Conservation (phyloP, 2,888 invertebrate genomes). For the Lathronympha strigana region DNA sequence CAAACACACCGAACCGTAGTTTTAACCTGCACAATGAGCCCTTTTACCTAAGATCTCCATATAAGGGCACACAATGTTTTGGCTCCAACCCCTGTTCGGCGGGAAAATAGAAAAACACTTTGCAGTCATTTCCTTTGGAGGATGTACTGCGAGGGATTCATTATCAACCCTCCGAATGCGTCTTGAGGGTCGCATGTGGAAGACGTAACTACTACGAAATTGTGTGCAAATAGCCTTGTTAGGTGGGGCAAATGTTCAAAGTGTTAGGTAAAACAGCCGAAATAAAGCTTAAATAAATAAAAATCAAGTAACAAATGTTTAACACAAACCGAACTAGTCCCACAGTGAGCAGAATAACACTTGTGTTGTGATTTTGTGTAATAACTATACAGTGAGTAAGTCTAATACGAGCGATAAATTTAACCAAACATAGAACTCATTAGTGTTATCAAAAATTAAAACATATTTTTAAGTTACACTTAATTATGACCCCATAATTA, state of each 20-base stretch:
- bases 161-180: constrained; percentile 78
- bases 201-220: constrained; percentile 29
- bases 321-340: no score
- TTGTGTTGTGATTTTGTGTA: no score
- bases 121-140: constrained; percentile 78
- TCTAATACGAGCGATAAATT: no score
- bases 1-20: not conserved
- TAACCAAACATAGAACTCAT: no score
- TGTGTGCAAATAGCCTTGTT: constrained; percentile 28
- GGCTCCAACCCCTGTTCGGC: constrained; percentile 52
- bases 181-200: constrained; percentile 52
- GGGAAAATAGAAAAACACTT: constrained; percentile 80
- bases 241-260: not conserved
- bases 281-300: no score
- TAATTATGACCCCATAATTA: no score
- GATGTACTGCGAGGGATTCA: constrained; percentile 78
- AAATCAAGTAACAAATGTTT: no score
- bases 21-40: constrained; percentile 15
- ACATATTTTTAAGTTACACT: no score
- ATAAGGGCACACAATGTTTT: constrained; percentile 46
- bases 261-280: no score
- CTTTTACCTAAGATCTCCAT: constrained; percentile 26
- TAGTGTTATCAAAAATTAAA: no score
- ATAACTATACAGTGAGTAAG: no score
- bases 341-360: no score